These are phyloP conservation scores for Lutraria rhynchaena DNA, from an alignment of 1,140 invertebrate genomes.

Conservation along the genomic window DNA sequence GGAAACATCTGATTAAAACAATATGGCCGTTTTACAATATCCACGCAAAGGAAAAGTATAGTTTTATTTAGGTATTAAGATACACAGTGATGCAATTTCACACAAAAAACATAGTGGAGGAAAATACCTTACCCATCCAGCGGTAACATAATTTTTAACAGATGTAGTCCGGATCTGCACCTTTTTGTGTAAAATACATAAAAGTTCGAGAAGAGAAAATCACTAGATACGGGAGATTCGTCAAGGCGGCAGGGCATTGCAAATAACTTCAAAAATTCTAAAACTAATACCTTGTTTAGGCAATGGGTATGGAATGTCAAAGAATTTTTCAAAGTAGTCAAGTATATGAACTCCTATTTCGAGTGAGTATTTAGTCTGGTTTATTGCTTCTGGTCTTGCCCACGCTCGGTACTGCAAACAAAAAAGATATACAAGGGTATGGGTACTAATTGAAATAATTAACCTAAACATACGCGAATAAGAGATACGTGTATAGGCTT, in stretches of 20 bases:
- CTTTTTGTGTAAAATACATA: too few relatives aligned
- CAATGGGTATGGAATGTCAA: slow-evolving; percentile 76
- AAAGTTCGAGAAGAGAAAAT: neutral
- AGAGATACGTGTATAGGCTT: too few relatives aligned
- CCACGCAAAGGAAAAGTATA: too few relatives aligned
- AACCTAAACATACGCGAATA: too few relatives aligned
- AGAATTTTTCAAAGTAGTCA: slow-evolving; percentile 82
- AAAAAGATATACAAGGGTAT: neutral
- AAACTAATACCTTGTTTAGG: slow-evolving; percentile 73
- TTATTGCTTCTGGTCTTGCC: slow-evolving; percentile 72
- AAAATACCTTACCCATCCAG: too few relatives aligned
- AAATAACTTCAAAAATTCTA: neutral
- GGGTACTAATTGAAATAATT: too few relatives aligned
- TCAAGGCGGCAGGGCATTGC: neutral
- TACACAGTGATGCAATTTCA: too few relatives aligned
- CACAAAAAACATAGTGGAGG: too few relatives aligned
- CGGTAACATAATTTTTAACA: neutral
- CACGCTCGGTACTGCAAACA: slow-evolving; percentile 73
- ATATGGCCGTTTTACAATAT: neutral
- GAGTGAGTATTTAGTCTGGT: slow-evolving; percentile 73
- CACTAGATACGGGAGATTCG: neutral
- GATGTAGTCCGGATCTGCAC: too few relatives aligned
- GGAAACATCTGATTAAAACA: too few relatives aligned
- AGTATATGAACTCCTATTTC: slow-evolving; percentile 73
- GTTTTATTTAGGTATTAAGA: too few relatives aligned